A percentile compares a stretch with the other conserved stretches of the same genome.
phyloP scores from a whole-genome alignment of 2,888 invertebrate genomes.

The Epinotia bilunana region DNA sequence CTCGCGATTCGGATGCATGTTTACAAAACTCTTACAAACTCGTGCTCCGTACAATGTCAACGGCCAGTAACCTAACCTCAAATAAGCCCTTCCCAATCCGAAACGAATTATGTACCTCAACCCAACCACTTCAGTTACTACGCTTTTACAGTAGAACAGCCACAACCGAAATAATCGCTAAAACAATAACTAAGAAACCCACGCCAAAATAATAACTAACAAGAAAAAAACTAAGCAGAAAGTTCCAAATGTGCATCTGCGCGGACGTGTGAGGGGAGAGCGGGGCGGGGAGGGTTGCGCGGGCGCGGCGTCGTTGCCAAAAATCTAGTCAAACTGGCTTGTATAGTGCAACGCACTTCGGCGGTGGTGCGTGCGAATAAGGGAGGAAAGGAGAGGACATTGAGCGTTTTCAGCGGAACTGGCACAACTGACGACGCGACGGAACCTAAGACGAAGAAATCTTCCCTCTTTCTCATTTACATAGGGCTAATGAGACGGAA shows the following conservation, averaged over 20 bases:
- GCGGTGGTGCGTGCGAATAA: constrained; percentile 67
- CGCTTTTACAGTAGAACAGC: constrained; percentile 3
- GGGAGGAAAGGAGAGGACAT: constrained; percentile 54
- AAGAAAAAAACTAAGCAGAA: constrained; percentile 65
- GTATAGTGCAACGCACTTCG: constrained; percentile 82
- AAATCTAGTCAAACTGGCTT: constrained; percentile 84
- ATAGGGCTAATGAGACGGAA: too few relatives aligned
- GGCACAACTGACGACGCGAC: too few relatives aligned
- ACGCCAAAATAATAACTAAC: constrained; percentile 51
- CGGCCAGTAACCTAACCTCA: constrained; percentile 24
- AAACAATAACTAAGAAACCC: constrained; percentile 39
- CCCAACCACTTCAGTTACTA: not conserved
- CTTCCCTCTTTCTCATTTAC: too few relatives aligned
- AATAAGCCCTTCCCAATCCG: not conserved
- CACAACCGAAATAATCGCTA: constrained; percentile 25
- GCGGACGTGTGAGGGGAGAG: constrained; percentile 52
- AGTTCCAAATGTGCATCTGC: constrained; percentile 63
- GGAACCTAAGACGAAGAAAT: too few relatives aligned
- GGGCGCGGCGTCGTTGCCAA: constrained; percentile 68
- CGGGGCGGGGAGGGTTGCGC: constrained; percentile 49
- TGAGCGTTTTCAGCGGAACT: constrained; percentile 11
- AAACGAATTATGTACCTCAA: not conserved
- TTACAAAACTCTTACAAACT: not conserved
- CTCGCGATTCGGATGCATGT: not conserved
- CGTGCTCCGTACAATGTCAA: constrained; percentile 17